Evolutionary conservation across 1,140 invertebrate species (phyloP).

Genomic region (Conopomorpha cramerella): DNA sequence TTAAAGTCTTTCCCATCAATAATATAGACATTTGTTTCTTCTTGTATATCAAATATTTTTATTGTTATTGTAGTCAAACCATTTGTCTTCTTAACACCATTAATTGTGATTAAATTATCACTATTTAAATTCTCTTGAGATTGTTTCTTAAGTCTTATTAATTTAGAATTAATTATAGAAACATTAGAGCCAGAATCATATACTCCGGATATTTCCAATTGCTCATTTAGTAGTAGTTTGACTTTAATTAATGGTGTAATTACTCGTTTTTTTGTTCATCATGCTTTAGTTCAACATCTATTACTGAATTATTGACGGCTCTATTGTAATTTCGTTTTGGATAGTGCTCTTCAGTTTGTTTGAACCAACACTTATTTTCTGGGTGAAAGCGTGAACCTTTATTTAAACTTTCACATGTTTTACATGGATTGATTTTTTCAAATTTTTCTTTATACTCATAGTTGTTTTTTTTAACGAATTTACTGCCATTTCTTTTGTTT

Average conservation of each 20-base stretch:
- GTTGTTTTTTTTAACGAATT: conserved; percentile 6
- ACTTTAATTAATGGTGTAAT: conserved; percentile 16
- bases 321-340: conserved; percentile 5
- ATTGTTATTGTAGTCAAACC: conserved; percentile 9
- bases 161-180: conserved; percentile 14
- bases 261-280: conserved; percentile 14
- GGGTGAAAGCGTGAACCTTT: conserved; percentile 19
- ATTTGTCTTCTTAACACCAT: conserved; percentile 13
- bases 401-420: conserved; percentile 22
- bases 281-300: conserved; percentile 17
- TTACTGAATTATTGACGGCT: conserved; percentile 16
- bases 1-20: conserved; percentile 11
- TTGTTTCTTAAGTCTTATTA: conserved; percentile 9
- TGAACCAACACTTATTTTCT: conserved; percentile 19
- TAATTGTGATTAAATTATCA: conserved; percentile 12
- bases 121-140: conserved; percentile 2
- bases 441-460: conserved; percentile 9
- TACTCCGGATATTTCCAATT: conserved; percentile 11
- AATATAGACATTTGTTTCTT: conserved; percentile 11
- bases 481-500: conserved; percentile 1
- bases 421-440: conserved; percentile 14
- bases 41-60: conserved; percentile 12
- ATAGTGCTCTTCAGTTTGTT: conserved; percentile 7
- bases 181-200: conserved; percentile 13
- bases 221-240: conserved; percentile 11